Base-by-base conservation (phyloP, 2,113 vertebrate genomes). In the Chloroceryle aenea region DNA sequence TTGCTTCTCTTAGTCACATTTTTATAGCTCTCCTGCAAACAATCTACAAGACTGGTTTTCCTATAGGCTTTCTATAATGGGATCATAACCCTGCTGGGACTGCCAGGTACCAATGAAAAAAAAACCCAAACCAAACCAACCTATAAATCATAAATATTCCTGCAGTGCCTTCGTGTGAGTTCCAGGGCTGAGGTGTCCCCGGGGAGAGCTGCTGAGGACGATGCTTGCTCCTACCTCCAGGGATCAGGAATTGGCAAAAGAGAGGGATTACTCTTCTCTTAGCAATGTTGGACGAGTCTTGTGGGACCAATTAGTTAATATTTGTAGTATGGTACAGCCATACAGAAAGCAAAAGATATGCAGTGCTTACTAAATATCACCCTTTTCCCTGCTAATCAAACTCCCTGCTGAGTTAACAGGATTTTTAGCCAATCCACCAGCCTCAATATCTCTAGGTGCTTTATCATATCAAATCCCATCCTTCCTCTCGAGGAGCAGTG, bases 1-100 rank as follows among this genome's bases (percentile, higher is more conserved):
- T 59, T 89, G 69, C 91, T 95, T 82, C 73, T 90, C 66, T 85
- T 64, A 36, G 74, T 85, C 66, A 82, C 87, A 42, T 78, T 84
- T 96, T 95, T 95, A 96, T 87, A 85, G 89, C 89, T 79, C 69
- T 95, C 80, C 68, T 42, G 29, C 81, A 96, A 95, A 94, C 84
- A 85, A 73, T 94, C 81, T 84, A 6, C 47, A 23, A 36, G 84
- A 59, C 76, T 52, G 43, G 52, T 87, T 87, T 95, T 93, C 80
- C 89, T 84, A 78, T 59, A 89, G 87, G 76, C 80, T 90, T 71
- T 30, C 8, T 81, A 6, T 89, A 93, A 91, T 93, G 95, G 93
- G 94, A 91, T 96, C 90, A 69, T 64, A 96, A 95, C 76, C 72
- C 93, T 87, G 64, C 80, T 72, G 84, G 68, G 73, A 90, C 22